These are phyloP conservation scores for Schlechtendalia chinensis DNA, from an alignment of 1,140 invertebrate species.

Conservation along the genomic window DNA sequence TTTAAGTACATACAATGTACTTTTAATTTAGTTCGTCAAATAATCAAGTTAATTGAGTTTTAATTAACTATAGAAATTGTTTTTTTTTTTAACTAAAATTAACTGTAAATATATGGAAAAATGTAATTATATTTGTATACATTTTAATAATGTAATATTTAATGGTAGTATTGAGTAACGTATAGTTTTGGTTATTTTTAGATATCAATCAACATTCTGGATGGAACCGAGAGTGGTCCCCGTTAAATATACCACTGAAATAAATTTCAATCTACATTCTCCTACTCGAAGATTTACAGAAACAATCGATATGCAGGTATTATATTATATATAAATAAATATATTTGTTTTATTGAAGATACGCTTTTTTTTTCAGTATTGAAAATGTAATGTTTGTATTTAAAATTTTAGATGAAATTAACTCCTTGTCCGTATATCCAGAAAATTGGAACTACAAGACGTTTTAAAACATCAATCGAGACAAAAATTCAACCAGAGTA, in stretches of 20 bases:
- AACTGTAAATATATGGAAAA: too few relatives aligned
- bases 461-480: conserved; percentile 42
- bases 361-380: background rate
- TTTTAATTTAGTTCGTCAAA: too few relatives aligned
- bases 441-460: conserved; percentile 23
- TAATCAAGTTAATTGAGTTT: too few relatives aligned
- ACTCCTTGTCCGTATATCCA: conserved; percentile 35
- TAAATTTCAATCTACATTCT: conserved; percentile 26
- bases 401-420: conserved; percentile 37
- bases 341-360: background rate
- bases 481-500: conserved; percentile 21
- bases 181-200: background rate
- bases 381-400: background rate
- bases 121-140: too few relatives aligned
- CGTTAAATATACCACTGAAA: conserved; percentile 31
- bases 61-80: too few relatives aligned
- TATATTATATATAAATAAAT: background rate
- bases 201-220: conserved; percentile 46
- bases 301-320: conserved; percentile 39
- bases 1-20: too few relatives aligned
- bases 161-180: background rate
- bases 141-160: too few relatives aligned
- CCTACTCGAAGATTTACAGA: conserved; percentile 18
- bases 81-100: too few relatives aligned
- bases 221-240: conserved; percentile 39